Evolutionary conservation across 2,888 invertebrate genomes (phyloP).

Genomic region (Sphinx pinastri): DNA sequence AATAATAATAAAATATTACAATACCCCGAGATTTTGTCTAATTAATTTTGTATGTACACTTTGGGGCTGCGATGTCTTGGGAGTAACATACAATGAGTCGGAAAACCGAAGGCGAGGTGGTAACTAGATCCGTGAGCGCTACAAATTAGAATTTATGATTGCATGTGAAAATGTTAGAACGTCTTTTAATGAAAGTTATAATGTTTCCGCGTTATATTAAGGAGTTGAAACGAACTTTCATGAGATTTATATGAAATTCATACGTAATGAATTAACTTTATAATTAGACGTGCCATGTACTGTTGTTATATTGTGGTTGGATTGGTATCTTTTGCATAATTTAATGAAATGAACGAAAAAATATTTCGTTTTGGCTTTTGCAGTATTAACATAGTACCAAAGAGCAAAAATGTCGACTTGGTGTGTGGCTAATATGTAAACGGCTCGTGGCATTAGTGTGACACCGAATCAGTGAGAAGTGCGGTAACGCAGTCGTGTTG

Average conservation of each 20-base stretch:
- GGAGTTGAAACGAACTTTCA: slow-evolving; percentile 62
- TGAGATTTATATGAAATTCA: slow-evolving; percentile 51
- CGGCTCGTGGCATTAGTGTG: slow-evolving; percentile 1
- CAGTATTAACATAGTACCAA: not conserved
- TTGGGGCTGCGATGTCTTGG: slow-evolving; percentile 79
- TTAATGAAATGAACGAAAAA: not conserved
- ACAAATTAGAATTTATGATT: slow-evolving; percentile 84
- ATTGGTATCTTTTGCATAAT: not conserved
- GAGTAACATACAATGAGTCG: slow-evolving; percentile 78
- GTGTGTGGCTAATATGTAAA: slow-evolving; percentile 22
- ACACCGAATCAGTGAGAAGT: slow-evolving; percentile 34
- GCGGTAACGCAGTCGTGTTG: slow-evolving; percentile 55
- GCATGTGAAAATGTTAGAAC: slow-evolving; percentile 81
- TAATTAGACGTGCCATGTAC: slow-evolving; percentile 49
- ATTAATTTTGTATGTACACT: slow-evolving; percentile 82
- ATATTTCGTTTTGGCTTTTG: not conserved
- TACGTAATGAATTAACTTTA: slow-evolving; percentile 54
- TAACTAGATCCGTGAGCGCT: slow-evolving; percentile 78
- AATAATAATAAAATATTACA: slow-evolving; percentile 83
- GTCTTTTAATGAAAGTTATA: slow-evolving; percentile 71
- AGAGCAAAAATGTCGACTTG: not conserved
- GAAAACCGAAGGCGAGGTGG: slow-evolving; percentile 74
- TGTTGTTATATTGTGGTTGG: slow-evolving; percentile 7
- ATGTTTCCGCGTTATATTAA: slow-evolving; percentile 60
- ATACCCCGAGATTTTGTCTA: slow-evolving; percentile 79